Evolutionary conservation across 2,888 invertebrate species (phyloP).

Genomic region (Plebejus melissa): DNA sequence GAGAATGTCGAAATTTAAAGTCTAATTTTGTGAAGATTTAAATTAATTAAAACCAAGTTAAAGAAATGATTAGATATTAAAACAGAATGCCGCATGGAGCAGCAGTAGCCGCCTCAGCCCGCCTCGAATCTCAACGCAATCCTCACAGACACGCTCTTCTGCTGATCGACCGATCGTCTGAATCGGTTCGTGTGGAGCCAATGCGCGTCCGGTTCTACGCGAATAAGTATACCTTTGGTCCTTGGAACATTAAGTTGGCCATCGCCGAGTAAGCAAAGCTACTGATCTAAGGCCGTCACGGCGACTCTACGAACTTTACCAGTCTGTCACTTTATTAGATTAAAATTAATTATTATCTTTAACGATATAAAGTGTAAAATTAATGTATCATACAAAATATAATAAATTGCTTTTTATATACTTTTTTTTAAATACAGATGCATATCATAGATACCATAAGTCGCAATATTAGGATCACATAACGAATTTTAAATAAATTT

Average conservation of each 20-base stretch:
- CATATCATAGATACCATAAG: constrained; percentile 58
- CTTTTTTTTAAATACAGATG: constrained; percentile 62
- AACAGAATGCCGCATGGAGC: constrained; percentile 26
- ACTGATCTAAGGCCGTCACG: constrained; percentile 77
- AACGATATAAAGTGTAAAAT: constrained; percentile 76
- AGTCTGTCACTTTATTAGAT: constrained; percentile 79
- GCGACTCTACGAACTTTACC: constrained; percentile 79
- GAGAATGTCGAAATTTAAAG: constrained; percentile 4
- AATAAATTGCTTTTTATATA: constrained; percentile 75
- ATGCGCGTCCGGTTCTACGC: constrained; percentile 77
- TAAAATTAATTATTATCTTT: constrained; percentile 79
- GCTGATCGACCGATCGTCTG: constrained; percentile 67
- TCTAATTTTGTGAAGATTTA: background rate
- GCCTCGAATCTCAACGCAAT: constrained; percentile 54
- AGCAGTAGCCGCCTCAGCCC: constrained; percentile 44
- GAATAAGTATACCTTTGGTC: constrained; percentile 78
- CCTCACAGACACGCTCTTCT: constrained; percentile 64
- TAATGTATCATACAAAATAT: constrained; percentile 77
- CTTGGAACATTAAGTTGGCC: constrained; percentile 77
- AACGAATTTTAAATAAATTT: constrained; percentile 77
- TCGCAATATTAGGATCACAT: constrained; percentile 75
- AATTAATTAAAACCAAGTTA: background rate
- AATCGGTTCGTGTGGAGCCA: constrained; percentile 76
- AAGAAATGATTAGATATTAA: background rate
- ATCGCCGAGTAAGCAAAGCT: constrained; percentile 79